Conservation (phyloP, 2,797 vertebrate genomes). For the Anabacerthia variegaticeps region DNA sequence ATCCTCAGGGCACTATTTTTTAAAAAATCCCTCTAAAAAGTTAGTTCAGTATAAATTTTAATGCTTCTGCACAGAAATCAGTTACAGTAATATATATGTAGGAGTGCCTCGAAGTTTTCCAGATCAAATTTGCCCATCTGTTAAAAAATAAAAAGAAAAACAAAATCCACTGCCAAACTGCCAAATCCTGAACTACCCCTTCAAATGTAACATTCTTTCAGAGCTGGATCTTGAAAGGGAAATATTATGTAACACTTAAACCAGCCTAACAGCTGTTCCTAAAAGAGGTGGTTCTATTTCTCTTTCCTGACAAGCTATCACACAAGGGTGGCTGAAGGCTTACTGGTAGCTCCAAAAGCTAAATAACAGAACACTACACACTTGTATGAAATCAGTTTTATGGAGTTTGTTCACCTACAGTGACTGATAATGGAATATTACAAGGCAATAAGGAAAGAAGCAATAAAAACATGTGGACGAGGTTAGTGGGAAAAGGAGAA, state of each 20-base stretch:
- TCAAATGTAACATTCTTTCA: not conserved
- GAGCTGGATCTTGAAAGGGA: not conserved
- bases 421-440: not conserved
- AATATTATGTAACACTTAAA: not conserved
- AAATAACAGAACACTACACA: not conserved
- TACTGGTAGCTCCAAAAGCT: not conserved
- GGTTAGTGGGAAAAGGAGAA: not conserved
- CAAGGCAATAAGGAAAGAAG: not conserved
- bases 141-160: not conserved
- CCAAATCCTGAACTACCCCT: not conserved
- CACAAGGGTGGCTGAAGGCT: not conserved
- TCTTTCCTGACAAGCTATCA: not conserved
- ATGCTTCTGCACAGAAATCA: not conserved
- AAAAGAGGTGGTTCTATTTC: not conserved
- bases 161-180: accelerated
- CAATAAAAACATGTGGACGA: not conserved
- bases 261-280: not conserved
- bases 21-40: not conserved
- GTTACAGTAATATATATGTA: accelerated
- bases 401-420: not conserved
- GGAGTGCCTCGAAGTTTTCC: not conserved
- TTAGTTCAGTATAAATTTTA: not conserved
- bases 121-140: not conserved
- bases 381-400: not conserved
- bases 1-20: not conserved